These are phyloP conservation scores for Mola mola DNA, from an alignment of 2,113 vertebrate species.

Conservation along the genomic window DNA sequence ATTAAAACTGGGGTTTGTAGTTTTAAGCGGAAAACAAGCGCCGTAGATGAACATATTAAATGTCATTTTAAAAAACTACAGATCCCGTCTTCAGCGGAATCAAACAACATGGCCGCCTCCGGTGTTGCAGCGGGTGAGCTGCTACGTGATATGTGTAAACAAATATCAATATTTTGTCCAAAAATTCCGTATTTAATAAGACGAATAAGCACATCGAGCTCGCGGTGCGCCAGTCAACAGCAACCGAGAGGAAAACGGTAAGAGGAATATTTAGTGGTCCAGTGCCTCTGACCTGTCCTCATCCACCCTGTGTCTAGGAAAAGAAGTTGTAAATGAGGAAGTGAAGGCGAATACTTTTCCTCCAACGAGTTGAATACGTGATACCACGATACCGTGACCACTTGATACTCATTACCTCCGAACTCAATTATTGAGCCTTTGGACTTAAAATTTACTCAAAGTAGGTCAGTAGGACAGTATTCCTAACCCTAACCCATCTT, in stretches of 20 bases:
- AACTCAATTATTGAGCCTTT: too few relatives aligned
- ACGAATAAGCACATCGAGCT: constrained; percentile 43
- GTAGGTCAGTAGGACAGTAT: too few relatives aligned
- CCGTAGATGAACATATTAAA: rapidly evolving
- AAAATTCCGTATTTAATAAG: constrained; percentile 35
- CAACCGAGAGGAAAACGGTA: constrained; percentile 54
- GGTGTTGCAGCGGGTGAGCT: constrained; percentile 40
- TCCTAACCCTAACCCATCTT: too few relatives aligned
- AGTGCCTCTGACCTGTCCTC: not conserved
- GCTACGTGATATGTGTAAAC: constrained; percentile 55
- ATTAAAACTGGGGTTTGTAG: constrained; percentile 55
- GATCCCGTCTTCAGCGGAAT: constrained; percentile 17
- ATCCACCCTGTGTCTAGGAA: not conserved
- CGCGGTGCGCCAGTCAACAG: constrained; percentile 29
- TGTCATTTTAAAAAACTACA: constrained; percentile 65
- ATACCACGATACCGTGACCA: too few relatives aligned
- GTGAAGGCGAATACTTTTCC: too few relatives aligned
- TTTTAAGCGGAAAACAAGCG: rapidly evolving
- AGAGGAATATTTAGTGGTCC: not conserved
- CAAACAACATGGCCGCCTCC: constrained; percentile 72
- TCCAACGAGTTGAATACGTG: too few relatives aligned
- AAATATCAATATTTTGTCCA: constrained; percentile 26
- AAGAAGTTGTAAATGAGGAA: not conserved
- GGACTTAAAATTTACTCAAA: too few relatives aligned
- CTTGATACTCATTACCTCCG: too few relatives aligned